Percentiles rank a stretch among this genome's conserved stretches.
phyloP scores from a whole-genome alignment of 2,797 vertebrate species.

The Coregonus ussuriensis region DNA sequence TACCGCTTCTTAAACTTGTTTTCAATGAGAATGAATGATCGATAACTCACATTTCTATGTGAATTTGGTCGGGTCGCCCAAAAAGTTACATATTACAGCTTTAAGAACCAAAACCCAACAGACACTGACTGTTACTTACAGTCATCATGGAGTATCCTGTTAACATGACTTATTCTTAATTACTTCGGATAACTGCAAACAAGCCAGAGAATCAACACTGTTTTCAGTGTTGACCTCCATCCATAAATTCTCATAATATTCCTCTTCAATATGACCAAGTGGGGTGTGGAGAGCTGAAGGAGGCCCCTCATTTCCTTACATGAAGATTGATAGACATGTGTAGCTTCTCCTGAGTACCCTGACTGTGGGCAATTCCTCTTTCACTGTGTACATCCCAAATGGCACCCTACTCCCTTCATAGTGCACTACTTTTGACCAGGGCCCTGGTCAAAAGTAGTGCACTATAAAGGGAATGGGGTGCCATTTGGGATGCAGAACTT shows the following conservation, averaged over 20 bases:
- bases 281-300: neutral
- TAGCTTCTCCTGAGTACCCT: neutral
- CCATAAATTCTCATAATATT: constrained; percentile 2
- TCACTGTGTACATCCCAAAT: no score
- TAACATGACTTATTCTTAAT: constrained; percentile 6
- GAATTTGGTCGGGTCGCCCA: no score
- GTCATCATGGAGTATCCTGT: neutral
- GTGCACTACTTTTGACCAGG: no score
- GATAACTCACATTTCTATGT: no score
- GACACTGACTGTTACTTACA: neutral
- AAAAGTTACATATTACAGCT: no score
- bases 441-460: no score
- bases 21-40: no score
- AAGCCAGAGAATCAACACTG: neutral
- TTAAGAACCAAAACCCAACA: neutral
- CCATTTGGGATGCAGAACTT: neutral
- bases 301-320: neutral
- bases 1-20: no score
- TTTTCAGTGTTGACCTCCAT: constrained; percentile 2
- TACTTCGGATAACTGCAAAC: neutral
- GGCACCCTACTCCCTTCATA: neutral
- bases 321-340: constrained; percentile 22
- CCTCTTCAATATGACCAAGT: neutral
- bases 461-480: neutral
- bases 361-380: neutral